phyloP scores from a whole-genome alignment of 2,113 vertebrate genomes.

The Leucopsar rothschildi region DNA sequence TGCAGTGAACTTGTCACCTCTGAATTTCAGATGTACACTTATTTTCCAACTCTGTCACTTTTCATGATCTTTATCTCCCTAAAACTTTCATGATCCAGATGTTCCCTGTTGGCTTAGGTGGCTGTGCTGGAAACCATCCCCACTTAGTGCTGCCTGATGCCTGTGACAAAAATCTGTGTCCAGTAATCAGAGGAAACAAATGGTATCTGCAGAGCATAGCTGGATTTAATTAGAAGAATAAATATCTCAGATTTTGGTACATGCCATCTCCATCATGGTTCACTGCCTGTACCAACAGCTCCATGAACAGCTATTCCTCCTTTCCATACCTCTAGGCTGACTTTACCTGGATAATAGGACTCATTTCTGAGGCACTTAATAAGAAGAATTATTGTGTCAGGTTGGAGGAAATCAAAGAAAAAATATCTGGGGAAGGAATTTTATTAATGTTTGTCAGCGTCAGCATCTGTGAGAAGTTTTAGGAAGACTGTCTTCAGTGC shows the following conservation, averaged over 20 bases:
- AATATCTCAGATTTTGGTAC: neutral
- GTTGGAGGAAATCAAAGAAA: neutral
- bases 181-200: neutral
- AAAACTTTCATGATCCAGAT: constrained; percentile 50
- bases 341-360: neutral
- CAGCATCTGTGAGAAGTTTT: neutral
- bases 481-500: neutral
- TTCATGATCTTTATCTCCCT: constrained; percentile 18
- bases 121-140: neutral
- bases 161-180: neutral
- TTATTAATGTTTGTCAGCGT: neutral
- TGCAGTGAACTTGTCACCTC: neutral
- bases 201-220: neutral
- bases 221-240: constrained; percentile 21
- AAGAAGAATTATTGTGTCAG: neutral
- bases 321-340: neutral
- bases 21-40: neutral
- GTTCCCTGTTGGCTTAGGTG: neutral
- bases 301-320: neutral
- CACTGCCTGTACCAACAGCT: neutral
- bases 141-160: neutral
- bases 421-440: neutral
- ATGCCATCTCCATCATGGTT: neutral
- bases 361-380: neutral
- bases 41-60: neutral